Evolutionary conservation across 2,797 vertebrate species (phyloP).

Genomic region (Cossypha dichroa): DNA sequence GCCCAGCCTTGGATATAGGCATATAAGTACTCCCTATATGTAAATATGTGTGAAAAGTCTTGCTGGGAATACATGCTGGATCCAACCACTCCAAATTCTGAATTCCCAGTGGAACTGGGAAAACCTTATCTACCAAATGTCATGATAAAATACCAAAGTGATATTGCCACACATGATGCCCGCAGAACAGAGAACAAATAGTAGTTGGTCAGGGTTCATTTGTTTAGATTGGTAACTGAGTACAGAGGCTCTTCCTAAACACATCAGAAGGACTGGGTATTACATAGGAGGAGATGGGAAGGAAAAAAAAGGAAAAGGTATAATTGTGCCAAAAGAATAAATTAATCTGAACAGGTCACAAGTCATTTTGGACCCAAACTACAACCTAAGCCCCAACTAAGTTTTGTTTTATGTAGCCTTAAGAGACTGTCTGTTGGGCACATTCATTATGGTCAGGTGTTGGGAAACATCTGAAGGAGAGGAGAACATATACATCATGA

Average conservation of each 20-base stretch:
- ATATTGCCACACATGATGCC: not conserved
- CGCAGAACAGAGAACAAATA: not conserved
- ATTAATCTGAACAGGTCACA: not conserved
- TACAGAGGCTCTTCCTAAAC: not conserved
- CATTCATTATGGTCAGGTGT: not conserved
- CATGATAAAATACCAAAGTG: not conserved
- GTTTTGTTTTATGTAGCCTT: not conserved
- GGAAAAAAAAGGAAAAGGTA: not conserved
- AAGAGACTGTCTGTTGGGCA: not conserved
- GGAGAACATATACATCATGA: not conserved
- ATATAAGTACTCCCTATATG: accelerated
- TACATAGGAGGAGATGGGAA: not conserved
- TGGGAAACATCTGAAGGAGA: not conserved
- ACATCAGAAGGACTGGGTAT: not conserved
- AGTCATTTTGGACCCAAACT: not conserved
- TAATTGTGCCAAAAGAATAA: not conserved
- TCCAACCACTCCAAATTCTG: not conserved
- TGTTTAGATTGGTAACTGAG: not conserved
- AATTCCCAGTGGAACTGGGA: not conserved
- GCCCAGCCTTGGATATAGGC: not conserved
- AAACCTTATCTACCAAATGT: not conserved
- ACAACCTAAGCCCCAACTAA: not conserved
- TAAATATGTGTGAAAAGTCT: accelerated
- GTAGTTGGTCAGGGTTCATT: not conserved
- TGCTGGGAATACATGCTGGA: not conserved